Conservation (phyloP, 1,140 invertebrate genomes). For the Anthonomus grandis region DNA sequence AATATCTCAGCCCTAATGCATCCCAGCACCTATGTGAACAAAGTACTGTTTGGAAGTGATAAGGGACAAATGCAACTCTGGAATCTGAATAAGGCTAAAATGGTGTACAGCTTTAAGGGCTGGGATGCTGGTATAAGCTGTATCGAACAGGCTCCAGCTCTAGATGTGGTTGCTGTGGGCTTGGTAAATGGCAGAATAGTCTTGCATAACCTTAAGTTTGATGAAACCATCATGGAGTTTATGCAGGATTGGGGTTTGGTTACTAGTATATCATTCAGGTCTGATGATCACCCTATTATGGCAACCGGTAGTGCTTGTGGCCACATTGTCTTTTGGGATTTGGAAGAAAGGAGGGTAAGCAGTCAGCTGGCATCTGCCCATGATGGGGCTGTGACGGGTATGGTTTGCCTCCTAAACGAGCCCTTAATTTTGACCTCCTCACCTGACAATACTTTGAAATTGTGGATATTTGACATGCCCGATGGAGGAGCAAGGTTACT, state of each 20-base stretch:
- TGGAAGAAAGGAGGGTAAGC: constrained; percentile 78
- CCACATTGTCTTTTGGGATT: constrained; percentile 91
- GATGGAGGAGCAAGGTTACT: constrained; percentile 85
- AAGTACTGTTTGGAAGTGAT: constrained; percentile 86
- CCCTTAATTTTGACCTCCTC: constrained; percentile 89
- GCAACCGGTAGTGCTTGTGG: constrained; percentile 68
- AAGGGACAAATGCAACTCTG: constrained; percentile 87
- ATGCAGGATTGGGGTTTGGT: constrained; percentile 91
- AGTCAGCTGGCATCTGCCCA: constrained; percentile 78
- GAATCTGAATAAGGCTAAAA: constrained; percentile 80
- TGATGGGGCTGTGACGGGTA: constrained; percentile 66
- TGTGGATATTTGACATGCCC: constrained; percentile 94
- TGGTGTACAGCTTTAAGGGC: constrained; percentile 72
- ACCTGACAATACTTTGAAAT: constrained; percentile 91
- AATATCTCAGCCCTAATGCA: constrained; percentile 77
- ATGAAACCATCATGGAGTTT: constrained; percentile 83
- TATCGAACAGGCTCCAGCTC: constrained; percentile 80
- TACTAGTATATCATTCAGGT: constrained; percentile 79
- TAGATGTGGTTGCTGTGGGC: constrained; percentile 88
- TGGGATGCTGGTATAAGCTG: constrained; percentile 70
- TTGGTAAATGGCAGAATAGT: constrained; percentile 78
- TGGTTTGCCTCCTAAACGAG: constrained; percentile 81
- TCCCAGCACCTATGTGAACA: constrained; percentile 92
- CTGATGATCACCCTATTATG: constrained; percentile 84
- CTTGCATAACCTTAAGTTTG: constrained; percentile 85